Evolutionary conservation across 1,140 invertebrate species (phyloP).

Genomic region (Homalodisca vitripennis): DNA sequence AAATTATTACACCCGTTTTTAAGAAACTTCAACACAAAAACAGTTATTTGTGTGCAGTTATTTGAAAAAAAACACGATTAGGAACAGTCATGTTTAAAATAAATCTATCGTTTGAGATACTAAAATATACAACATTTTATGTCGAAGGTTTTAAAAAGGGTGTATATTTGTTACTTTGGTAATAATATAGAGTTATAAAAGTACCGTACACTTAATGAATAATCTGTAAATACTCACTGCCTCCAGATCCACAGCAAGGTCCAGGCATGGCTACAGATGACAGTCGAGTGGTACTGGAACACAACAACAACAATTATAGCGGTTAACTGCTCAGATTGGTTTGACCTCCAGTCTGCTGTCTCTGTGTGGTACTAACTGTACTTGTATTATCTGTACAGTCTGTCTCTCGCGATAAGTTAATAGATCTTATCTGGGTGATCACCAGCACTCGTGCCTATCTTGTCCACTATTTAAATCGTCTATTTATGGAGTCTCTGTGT

Average conservation of each 20-base stretch:
- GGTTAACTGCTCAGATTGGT: not conserved
- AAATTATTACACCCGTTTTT: too few species aligned
- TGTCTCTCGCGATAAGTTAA: not conserved
- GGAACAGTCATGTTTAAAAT: not conserved
- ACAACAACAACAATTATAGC: not conserved
- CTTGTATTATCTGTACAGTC: not conserved
- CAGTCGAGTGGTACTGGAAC: not conserved
- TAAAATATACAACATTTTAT: not conserved
- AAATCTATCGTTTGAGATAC: not conserved
- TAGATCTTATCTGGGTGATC: not conserved
- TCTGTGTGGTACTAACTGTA: not conserved
- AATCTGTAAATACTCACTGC: not conserved
- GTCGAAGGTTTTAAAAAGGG: not conserved
- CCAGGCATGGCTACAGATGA: not conserved
- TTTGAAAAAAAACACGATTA: not conserved
- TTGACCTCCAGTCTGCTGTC: not conserved
- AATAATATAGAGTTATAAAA: not conserved
- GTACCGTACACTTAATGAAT: not conserved
- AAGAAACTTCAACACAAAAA: too few species aligned
- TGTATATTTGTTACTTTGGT: not conserved
- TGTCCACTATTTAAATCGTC: too few species aligned
- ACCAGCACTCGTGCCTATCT: not conserved
- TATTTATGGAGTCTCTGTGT: too few species aligned
- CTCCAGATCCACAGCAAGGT: not conserved
- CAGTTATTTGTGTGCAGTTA: not conserved